A percentile compares a stretch with the other conserved stretches of the same genome.
Conservation (phyloP, 2,797 vertebrate genomes). For the Emys orbicularis region DNA sequence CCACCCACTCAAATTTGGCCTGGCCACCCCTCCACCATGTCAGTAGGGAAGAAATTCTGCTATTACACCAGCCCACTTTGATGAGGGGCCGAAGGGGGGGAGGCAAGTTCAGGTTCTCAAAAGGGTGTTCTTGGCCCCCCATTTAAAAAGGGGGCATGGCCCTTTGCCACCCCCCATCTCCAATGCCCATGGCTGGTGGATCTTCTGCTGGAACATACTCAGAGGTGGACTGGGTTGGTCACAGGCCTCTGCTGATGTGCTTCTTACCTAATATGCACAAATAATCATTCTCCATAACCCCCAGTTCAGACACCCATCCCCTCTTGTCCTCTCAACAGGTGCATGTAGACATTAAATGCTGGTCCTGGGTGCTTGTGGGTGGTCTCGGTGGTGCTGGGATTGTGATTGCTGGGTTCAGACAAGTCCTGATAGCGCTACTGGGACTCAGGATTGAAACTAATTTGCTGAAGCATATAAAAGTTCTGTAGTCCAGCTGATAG, state of each 20-base stretch:
- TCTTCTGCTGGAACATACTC: neutral
- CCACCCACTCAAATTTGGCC: neutral
- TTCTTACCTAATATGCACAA: neutral
- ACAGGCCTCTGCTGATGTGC: neutral
- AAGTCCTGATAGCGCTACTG: neutral
- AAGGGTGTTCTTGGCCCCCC: neutral
- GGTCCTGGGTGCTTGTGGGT: neutral
- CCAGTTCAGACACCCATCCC: neutral
- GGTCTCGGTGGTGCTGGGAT: neutral
- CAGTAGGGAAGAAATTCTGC: neutral
- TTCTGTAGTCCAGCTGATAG: neutral
- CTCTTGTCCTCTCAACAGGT: neutral
- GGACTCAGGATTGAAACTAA: neutral
- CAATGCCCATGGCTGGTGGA: neutral
- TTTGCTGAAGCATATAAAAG: neutral
- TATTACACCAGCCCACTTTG: neutral
- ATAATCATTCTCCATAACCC: neutral
- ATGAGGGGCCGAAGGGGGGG: neutral
- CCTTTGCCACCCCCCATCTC: neutral
- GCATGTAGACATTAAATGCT: neutral
- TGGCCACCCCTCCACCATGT: neutral
- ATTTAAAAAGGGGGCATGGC: neutral
- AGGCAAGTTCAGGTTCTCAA: neutral
- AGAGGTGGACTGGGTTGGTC: neutral
- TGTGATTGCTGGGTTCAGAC: neutral